These are phyloP conservation scores for Drosophila hamatofila DNA, from an alignment of 2,888 invertebrate species.

Conservation along the genomic window DNA sequence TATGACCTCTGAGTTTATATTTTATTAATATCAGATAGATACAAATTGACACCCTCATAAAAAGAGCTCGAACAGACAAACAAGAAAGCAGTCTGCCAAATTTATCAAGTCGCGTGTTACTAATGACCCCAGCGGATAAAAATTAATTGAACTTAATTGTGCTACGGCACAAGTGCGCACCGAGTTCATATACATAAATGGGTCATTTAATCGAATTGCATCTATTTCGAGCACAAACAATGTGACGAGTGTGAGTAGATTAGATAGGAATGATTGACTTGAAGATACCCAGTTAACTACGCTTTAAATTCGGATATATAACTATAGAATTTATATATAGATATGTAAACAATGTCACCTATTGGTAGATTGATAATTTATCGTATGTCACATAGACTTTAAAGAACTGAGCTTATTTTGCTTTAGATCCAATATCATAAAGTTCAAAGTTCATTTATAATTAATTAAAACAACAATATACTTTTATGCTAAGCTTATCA, in stretches of 20 bases:
- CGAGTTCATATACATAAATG: background rate
- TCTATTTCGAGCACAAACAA: conserved; percentile 47
- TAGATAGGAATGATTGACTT: background rate
- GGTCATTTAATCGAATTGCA: conserved; percentile 43
- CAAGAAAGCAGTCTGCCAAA: conserved; percentile 9
- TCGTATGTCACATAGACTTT: no score
- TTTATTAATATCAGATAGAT: conserved; percentile 19
- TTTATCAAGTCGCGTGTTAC: conserved; percentile 34
- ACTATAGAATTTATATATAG: background rate
- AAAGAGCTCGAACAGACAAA: background rate
- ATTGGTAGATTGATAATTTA: background rate
- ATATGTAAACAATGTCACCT: background rate
- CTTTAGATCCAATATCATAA: no score
- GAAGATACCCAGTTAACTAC: background rate
- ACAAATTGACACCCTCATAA: conserved; percentile 28
- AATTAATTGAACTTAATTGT: conserved; percentile 63
- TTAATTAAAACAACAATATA: no score
- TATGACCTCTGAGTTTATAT: background rate
- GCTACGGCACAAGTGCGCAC: conserved; percentile 2
- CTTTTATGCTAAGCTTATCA: background rate
- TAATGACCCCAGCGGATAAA: conserved; percentile 36
- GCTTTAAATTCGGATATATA: background rate
- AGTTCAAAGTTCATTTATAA: no score
- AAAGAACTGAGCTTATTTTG: no score
- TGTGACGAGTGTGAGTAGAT: background rate